Conservation (phyloP, 2,797 vertebrate species). For the Pipistrellus kuhlii region DNA sequence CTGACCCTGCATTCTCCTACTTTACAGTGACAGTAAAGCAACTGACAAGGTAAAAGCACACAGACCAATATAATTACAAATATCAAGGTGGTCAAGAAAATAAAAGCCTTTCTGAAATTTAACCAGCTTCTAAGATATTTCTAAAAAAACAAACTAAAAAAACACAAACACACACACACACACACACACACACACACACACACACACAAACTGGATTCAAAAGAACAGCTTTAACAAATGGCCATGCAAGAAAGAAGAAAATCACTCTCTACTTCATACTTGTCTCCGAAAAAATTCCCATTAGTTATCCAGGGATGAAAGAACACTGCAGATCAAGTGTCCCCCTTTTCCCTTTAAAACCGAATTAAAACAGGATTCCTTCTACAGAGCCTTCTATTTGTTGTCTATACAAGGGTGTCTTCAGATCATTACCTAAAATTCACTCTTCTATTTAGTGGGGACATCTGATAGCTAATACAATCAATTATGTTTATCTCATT, state of each 20-base stretch:
- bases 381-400: not conserved
- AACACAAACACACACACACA: not conserved
- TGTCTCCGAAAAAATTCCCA: not conserved
- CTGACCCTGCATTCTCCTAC: not conserved
- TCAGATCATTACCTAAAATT: slow-evolving; percentile 39
- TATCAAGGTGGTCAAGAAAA: slow-evolving; percentile 35
- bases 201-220: not conserved
- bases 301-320: slow-evolving; percentile 1
- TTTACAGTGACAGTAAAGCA: slow-evolving; percentile 4
- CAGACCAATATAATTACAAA: slow-evolving; percentile 6
- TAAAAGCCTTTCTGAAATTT: slow-evolving; percentile 6
- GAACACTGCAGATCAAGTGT: not conserved
- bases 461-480: not conserved
- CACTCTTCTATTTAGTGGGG: not conserved
- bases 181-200: too few species aligned
- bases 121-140: slow-evolving; percentile 41
- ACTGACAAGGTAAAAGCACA: slow-evolving; percentile 29
- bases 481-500: slow-evolving; percentile 45
- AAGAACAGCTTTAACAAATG: not conserved
- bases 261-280: not conserved
- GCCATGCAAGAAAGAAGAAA: not conserved
- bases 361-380: slow-evolving; percentile 41
- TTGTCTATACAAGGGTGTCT: not conserved
- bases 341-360: slow-evolving; percentile 37
- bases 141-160: not conserved